Evolutionary conservation across 2,888 invertebrate species (phyloP).

Genomic region (Leptogaster cylindrica): DNA sequence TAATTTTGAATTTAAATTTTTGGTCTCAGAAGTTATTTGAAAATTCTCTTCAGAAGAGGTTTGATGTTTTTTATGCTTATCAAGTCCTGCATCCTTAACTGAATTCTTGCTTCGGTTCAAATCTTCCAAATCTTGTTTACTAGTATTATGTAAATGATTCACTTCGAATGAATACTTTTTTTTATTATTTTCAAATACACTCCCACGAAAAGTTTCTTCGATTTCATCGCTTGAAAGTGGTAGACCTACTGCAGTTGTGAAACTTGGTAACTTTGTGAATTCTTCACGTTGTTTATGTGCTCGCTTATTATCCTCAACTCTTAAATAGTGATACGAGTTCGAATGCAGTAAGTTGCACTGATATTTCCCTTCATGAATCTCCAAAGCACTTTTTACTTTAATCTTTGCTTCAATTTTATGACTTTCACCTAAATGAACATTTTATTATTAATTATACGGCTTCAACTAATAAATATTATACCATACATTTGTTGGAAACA

Average conservation of each 20-base stretch:
- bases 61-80: background rate
- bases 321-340: conserved; percentile 56
- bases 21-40: background rate
- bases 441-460: conserved; percentile 2
- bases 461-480: conserved; percentile 1
- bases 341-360: conserved; percentile 57
- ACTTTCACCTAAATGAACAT: conserved; percentile 55
- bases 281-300: conserved; percentile 21
- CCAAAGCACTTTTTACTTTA: conserved; percentile 58
- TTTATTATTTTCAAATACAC: conserved; percentile 1
- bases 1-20: conserved; percentile 2
- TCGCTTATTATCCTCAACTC: conserved; percentile 52
- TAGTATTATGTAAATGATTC: background rate
- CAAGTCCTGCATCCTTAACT: background rate
- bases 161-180: conserved; percentile 18
- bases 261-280: background rate
- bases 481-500: conserved; percentile 25
- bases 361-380: conserved; percentile 60
- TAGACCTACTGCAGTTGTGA: conserved; percentile 9
- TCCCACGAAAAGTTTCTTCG: conserved; percentile 24
- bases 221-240: conserved; percentile 26
- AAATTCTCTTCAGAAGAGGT: conserved; percentile 7
- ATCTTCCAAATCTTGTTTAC: background rate
- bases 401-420: conserved; percentile 61
- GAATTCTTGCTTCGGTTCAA: background rate